These are phyloP conservation scores for Drosophila kanapiae DNA, from an alignment of 1,140 invertebrate species.

Conservation along the genomic window DNA sequence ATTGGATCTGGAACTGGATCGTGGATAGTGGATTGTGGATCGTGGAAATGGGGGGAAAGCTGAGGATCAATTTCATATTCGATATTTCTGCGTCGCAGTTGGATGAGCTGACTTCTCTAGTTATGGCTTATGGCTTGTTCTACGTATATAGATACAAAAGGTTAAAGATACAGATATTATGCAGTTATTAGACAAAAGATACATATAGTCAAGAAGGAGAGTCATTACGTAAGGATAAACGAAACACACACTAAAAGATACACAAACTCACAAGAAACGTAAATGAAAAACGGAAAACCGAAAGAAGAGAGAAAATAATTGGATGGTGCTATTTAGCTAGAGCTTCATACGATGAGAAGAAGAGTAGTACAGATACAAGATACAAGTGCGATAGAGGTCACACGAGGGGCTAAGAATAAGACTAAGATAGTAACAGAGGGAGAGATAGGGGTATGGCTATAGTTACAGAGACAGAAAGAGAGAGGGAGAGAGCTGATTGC, in stretches of 20 bases:
- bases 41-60: constrained; percentile 11
- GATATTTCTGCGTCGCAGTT: constrained; percentile 32
- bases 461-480: constrained; percentile 28
- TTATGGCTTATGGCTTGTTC: constrained; percentile 49
- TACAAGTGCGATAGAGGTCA: constrained; percentile 34
- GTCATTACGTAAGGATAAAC: constrained; percentile 48
- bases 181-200: constrained; percentile 56
- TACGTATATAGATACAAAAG: constrained; percentile 63
- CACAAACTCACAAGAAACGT: constrained; percentile 36
- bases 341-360: constrained; percentile 59
- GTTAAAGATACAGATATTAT: constrained; percentile 53
- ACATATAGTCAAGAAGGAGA: constrained; percentile 48
- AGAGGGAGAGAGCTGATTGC: constrained; percentile 31
- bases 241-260: constrained; percentile 39
- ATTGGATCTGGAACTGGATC: constrained; percentile 16
- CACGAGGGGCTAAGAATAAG: constrained; percentile 22
- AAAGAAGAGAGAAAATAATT: constrained; percentile 45
- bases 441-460: constrained; percentile 11
- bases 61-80: constrained; percentile 20
- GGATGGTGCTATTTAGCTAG: constrained; percentile 62
- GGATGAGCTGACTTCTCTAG: constrained; percentile 49
- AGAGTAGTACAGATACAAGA: constrained; percentile 46
- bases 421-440: constrained; percentile 18
- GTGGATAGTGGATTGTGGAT: constrained; percentile 8
- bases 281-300: constrained; percentile 21